Base-by-base conservation (phyloP, 2,888 invertebrate genomes). In the Pogonocherus hispidulus region DNA sequence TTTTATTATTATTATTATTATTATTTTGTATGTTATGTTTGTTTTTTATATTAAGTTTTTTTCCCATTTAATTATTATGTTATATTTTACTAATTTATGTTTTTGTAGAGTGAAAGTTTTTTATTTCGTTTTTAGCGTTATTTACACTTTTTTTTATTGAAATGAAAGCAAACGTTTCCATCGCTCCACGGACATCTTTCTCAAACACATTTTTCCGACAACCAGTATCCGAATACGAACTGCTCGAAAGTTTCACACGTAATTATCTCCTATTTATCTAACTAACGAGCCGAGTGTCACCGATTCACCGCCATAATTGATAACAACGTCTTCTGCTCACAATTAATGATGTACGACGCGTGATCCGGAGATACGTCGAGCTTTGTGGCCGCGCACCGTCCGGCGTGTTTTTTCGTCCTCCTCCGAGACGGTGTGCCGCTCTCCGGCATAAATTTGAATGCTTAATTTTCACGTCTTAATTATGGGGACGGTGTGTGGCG, bases 391-490 rank as follows among this genome's bases (percentile, higher is more conserved):
- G 41, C 41, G 41, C 41, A 41, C 41, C 3, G 14, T 41, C 41
- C 14, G 27, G 27, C 41, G 59, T 46, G 20, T 35, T 20, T 51
- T 37, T 62, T 62, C 35, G 35, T 52, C 63, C 51, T 71, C 49
- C 56, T 32, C 55, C 65, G 57, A 71, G 69, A 56, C 62, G 47
- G 63, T 64, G 66, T 64, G 64, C 62, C 60, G 69, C 64, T 57
- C 67, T 66, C 49, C 60, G 69, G 67, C 69, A 71, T 71, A 71
- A 71, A 71, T 71, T 71, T 71, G 57, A 71, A 71, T 69, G 62
- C 62, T 69, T 64, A 71, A 69, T 64, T 71, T 63, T 71, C 64
- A 71, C 69, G 63, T 69, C 71, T 69, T 69, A 71, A 71, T 71
- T 71, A 71, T 71, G 66, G 63, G 64, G 69, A 66, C 63, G 60